Evolutionary conservation across 1,140 invertebrate species (phyloP).

Genomic region (Trichomalopsis sarcophagae): DNA sequence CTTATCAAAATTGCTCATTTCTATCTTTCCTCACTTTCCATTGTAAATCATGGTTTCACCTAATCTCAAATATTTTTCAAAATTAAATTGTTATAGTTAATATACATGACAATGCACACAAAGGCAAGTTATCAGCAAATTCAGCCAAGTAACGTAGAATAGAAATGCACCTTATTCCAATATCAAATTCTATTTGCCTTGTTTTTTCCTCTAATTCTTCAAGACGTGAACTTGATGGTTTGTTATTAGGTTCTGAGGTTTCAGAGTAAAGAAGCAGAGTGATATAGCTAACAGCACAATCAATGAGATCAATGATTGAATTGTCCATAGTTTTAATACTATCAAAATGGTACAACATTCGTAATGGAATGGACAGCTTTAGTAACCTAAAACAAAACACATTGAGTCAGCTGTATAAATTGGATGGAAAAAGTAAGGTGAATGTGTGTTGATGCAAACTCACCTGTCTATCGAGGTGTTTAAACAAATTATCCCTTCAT

Average conservation of each 20-base stretch:
- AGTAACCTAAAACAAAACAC: too few relatives aligned
- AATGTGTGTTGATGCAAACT: too few relatives aligned
- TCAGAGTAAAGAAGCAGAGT: slow-evolving; percentile 75
- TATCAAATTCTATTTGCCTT: slow-evolving; percentile 81
- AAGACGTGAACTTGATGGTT: slow-evolving; percentile 61
- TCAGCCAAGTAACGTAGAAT: slow-evolving; percentile 80
- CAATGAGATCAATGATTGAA: slow-evolving; percentile 82
- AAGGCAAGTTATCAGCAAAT: slow-evolving; percentile 76
- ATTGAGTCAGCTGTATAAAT: too few relatives aligned
- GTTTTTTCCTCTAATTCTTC: slow-evolving; percentile 81
- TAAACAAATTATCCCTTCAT: too few relatives aligned
- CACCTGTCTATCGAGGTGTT: too few relatives aligned
- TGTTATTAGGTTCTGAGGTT: slow-evolving; percentile 64
- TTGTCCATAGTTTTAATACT: slow-evolving; percentile 82
- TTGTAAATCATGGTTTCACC: slow-evolving; percentile 68
- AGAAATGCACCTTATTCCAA: slow-evolving; percentile 82
- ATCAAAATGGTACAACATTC: slow-evolving; percentile 84
- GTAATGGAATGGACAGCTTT: too few relatives aligned
- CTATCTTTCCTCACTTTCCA: slow-evolving; percentile 79
- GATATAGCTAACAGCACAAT: slow-evolving; percentile 80
- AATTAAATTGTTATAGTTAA: slow-evolving; percentile 73
- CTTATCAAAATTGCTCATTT: slow-evolving; percentile 74
- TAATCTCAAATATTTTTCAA: slow-evolving; percentile 39
- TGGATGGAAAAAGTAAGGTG: too few relatives aligned
- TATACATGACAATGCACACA: slow-evolving; percentile 79